These are phyloP conservation scores for Acomys russatus DNA, from an alignment of 2,797 vertebrate species.

Conservation along the genomic window DNA sequence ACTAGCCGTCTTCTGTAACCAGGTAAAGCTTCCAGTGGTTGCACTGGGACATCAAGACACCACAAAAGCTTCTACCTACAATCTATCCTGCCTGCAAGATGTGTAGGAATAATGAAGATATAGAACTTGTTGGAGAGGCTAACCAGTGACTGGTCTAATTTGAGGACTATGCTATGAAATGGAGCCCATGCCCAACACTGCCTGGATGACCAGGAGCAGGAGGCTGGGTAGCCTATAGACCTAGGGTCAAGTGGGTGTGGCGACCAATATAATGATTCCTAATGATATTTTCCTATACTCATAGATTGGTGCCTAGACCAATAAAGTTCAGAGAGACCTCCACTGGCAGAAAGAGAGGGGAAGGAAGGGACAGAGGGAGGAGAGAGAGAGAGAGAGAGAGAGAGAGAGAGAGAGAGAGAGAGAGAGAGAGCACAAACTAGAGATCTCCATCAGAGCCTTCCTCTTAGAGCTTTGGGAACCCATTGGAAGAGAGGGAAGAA, in stretches of 20 bases:
- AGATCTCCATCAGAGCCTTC: neutral
- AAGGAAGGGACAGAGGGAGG: neutral
- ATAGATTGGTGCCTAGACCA: neutral
- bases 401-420: fast-evolving
- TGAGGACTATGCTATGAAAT: neutral
- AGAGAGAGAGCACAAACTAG: neutral
- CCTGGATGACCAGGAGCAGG: neutral
- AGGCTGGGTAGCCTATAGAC: neutral
- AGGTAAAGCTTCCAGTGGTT: neutral
- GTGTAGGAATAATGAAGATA: neutral
- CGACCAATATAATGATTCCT: neutral
- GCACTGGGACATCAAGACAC: neutral
- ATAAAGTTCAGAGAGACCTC: neutral
- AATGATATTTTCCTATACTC: neutral
- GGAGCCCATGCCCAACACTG: neutral
- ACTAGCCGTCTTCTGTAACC: neutral
- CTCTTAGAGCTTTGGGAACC: neutral
- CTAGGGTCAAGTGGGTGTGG: neutral
- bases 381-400: neutral
- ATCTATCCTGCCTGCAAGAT: neutral
- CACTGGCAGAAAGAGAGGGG: neutral
- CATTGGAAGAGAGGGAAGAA: neutral
- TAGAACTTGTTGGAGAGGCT: neutral
- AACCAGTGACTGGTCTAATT: neutral
- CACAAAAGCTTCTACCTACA: neutral